Evolutionary conservation across 2,797 vertebrate genomes (phyloP).

Genomic region (Myripristis murdjan): DNA sequence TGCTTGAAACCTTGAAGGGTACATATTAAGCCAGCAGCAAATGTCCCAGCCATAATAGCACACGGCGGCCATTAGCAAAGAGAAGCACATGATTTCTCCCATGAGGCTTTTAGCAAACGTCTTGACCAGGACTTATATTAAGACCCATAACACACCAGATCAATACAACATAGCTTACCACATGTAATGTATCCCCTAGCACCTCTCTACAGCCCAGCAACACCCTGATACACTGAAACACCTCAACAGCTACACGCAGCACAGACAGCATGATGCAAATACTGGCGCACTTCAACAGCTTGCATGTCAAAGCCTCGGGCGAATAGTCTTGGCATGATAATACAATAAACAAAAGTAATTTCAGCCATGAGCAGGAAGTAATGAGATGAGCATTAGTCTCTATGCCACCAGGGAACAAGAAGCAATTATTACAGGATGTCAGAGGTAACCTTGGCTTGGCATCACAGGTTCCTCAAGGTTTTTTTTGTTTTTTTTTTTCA

Average conservation of each 20-base stretch:
- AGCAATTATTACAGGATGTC: conserved; percentile 10
- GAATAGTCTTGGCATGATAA: conserved; percentile 30
- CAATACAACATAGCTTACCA: neutral
- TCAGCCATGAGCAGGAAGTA: conserved; percentile 29
- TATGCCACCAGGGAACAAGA: conserved; percentile 42
- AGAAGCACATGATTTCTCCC: conserved; percentile 36
- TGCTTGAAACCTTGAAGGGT: conserved; percentile 30
- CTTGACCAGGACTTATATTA: too few species aligned
- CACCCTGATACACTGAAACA: neutral
- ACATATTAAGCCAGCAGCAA: conserved; percentile 55
- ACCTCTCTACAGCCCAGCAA: neutral
- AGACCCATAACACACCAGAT: neutral
- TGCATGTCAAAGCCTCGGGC: conserved; percentile 33
- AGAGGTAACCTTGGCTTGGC: conserved; percentile 11
- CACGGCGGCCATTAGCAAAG: conserved; percentile 47
- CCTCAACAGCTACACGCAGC: neutral
- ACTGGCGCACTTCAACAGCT: conserved; percentile 21
- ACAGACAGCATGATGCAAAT: conserved; percentile 17
- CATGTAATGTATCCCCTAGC: neutral
- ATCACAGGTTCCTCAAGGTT: neutral
- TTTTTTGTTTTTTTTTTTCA: too few species aligned
- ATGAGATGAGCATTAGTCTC: conserved; percentile 40
- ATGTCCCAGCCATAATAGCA: conserved; percentile 41
- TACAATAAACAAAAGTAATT: conserved; percentile 37
- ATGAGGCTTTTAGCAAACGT: conserved; percentile 22